phyloP scores from a whole-genome alignment of 2,797 vertebrate species.

The Antennarius maculatus region DNA sequence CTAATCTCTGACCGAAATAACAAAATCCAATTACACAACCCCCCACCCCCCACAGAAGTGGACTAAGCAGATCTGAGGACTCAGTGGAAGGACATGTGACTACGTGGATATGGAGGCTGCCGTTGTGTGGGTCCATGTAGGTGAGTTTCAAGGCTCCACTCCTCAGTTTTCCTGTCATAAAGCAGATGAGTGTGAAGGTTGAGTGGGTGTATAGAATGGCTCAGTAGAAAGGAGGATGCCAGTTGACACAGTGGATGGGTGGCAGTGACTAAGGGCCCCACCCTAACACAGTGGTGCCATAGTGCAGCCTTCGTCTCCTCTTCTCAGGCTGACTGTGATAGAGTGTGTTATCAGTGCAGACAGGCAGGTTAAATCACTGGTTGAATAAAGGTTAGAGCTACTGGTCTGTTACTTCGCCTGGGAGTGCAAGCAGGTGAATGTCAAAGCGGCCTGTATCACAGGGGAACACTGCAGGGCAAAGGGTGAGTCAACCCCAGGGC shows the following conservation, averaged over 20 bases:
- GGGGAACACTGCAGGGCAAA: conserved; percentile 45
- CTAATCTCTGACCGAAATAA: conserved; percentile 37
- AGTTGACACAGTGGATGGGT: conserved; percentile 42
- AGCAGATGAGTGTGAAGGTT: conserved; percentile 64
- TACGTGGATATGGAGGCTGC: conserved; percentile 49
- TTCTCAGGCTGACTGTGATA: conserved; percentile 60
- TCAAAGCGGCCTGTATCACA: conserved; percentile 68
- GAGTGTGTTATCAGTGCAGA: conserved; percentile 72
- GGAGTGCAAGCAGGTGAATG: conserved; percentile 71
- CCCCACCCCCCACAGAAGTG: neutral
- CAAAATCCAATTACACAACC: conserved; percentile 14
- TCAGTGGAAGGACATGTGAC: conserved; percentile 35
- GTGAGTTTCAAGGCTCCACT: conserved; percentile 63
- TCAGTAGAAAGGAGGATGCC: conserved; percentile 53
- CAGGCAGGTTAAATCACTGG: conserved; percentile 73
- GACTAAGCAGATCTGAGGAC: conserved; percentile 18
- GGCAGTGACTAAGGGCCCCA: conserved; percentile 64
- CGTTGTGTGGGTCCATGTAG: conserved; percentile 52
- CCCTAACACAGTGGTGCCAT: conserved; percentile 39
- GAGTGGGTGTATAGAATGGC: conserved; percentile 60
- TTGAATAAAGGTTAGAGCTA: conserved; percentile 75
- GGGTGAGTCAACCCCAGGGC: conserved; percentile 53
- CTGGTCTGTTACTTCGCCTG: conserved; percentile 63
- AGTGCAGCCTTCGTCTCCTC: conserved; percentile 51
- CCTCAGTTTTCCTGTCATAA: conserved; percentile 42